A percentile compares a stretch with the other conserved stretches of the same genome.
Conservation (phyloP, 2,888 invertebrate genomes). For the Drosophila macrospina region DNA sequence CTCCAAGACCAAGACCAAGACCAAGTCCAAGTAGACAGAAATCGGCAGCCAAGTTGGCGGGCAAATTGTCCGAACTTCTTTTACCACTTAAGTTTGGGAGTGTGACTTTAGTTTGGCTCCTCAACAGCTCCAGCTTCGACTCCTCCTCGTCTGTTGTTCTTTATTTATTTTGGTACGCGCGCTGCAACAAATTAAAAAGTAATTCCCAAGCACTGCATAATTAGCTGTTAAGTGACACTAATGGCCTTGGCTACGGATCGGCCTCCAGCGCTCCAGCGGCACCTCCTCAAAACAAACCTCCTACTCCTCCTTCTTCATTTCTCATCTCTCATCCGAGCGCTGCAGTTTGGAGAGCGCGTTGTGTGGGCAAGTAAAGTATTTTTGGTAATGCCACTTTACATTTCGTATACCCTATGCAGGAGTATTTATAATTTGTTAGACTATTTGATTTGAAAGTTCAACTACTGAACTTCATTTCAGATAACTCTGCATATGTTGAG, state of each 20-base stretch:
- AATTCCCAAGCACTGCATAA: slow-evolving; percentile 80
- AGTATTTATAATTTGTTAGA: not conserved
- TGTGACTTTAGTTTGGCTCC: slow-evolving; percentile 13
- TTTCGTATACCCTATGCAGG: slow-evolving; percentile 11
- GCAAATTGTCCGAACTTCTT: slow-evolving; percentile 50
- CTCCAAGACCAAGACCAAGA: slow-evolving; percentile 21
- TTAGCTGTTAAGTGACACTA: slow-evolving; percentile 83
- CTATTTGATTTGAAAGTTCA: not conserved
- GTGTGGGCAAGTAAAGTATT: slow-evolving; percentile 52
- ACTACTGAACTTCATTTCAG: not conserved
- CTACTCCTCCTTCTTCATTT: not conserved
- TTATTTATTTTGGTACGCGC: slow-evolving; percentile 72
- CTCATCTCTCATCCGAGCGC: slow-evolving; percentile 8
- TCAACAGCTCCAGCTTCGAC: slow-evolving; percentile 15
- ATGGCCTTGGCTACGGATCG: slow-evolving; percentile 63
- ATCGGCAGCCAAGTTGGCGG: slow-evolving; percentile 73
- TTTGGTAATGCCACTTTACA: slow-evolving; percentile 22
- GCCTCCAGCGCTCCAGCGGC: slow-evolving; percentile 28
- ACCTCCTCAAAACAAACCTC: slow-evolving; percentile 30
- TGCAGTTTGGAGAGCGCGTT: slow-evolving; percentile 45
- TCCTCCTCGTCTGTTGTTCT: slow-evolving; percentile 39
- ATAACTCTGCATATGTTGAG: too few species aligned
- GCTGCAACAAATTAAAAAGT: slow-evolving; percentile 80
- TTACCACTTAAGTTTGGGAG: slow-evolving; percentile 65
- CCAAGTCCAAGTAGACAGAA: slow-evolving; percentile 22